Percentiles rank a stretch among this genome's conserved stretches.
Evolutionary conservation across 1,140 invertebrate species (phyloP).

Genomic region (Ooceraea biroi): DNA sequence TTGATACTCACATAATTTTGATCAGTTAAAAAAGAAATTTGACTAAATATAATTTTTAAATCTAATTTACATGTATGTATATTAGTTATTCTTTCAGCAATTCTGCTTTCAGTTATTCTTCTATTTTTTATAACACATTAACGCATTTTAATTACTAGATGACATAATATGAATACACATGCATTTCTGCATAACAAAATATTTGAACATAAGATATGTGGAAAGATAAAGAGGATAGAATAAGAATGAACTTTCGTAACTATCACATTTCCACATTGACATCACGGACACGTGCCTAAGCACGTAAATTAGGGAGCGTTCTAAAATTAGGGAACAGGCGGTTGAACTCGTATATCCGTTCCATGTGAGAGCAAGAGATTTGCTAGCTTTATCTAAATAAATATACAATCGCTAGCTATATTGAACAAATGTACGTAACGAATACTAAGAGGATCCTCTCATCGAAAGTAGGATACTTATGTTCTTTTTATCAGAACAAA

Average conservation of each 20-base stretch:
- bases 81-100: background rate
- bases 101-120: background rate
- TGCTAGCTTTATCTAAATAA: slow-evolving; percentile 45
- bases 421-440: background rate
- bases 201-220: background rate
- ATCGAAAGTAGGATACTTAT: background rate
- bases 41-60: background rate
- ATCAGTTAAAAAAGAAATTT: background rate
- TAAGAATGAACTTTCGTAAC: background rate
- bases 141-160: background rate
- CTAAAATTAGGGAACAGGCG: slow-evolving; percentile 36
- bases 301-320: background rate
- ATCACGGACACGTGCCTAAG: background rate
- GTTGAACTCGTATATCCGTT: slow-evolving; percentile 30
- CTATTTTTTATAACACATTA: no score
- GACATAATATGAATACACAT: background rate
- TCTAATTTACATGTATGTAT: no score
- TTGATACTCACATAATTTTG: background rate
- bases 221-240: background rate
- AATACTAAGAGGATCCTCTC: slow-evolving; percentile 12
- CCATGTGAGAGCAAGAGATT: slow-evolving; percentile 4
- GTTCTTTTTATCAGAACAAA: background rate
- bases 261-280: background rate
- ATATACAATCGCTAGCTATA: background rate
- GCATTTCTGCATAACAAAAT: no score